Base-by-base conservation (phyloP, 2,888 invertebrate genomes). In the Lasioglossum vierecki region DNA sequence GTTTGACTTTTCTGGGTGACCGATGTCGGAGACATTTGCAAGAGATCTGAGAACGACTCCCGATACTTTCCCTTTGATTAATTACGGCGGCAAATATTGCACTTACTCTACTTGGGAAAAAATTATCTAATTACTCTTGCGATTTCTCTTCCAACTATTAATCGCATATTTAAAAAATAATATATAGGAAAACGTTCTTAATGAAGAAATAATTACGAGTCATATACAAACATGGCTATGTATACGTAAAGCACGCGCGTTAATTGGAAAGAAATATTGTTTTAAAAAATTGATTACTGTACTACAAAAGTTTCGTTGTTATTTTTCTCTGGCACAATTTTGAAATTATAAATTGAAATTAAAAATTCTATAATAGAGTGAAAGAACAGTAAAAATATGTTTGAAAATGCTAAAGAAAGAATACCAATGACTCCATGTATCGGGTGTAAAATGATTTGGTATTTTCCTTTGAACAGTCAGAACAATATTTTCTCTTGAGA, bases 1-100 rank as follows among this genome's bases (percentile, higher is more conserved):
- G n/a, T 49, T 53, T 35, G 63, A 79, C 26, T 82, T 79, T 49
- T 39, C 76, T 15, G 41, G 77, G 13, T 74, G 71, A 77, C 74
- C 76, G 53, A 44, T 22, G 30, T 26, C 13, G 39, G 44, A 72
- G 13, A 78, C 79, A 77, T 81, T 77, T 71, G 70, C 49, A 53
- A n/a, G 60, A 66, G 66, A 60, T 66, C 71, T 18, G n/a, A 76
- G 85, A 68, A 18, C n/a, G 68, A 60, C n/a, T n/a, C 11, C n/a
- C 11, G 39, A 41, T 35, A 39, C n/a, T 11, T 70, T 70, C 6
- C 70, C 8, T 39, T 70, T 70, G 22, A 41, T 41, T 41, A 41
- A 70, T 41, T 70, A 70, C 11, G 8, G 0, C 68, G 39, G 22
- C 68, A 41, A 70, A 39, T 70, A 70, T 70, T 35, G 41, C 39